Evolutionary conservation across 1,140 invertebrate species (phyloP), one percentile per base, ranked within the genome.

Genomic region (Helicorthomorpha holstii): DNA sequence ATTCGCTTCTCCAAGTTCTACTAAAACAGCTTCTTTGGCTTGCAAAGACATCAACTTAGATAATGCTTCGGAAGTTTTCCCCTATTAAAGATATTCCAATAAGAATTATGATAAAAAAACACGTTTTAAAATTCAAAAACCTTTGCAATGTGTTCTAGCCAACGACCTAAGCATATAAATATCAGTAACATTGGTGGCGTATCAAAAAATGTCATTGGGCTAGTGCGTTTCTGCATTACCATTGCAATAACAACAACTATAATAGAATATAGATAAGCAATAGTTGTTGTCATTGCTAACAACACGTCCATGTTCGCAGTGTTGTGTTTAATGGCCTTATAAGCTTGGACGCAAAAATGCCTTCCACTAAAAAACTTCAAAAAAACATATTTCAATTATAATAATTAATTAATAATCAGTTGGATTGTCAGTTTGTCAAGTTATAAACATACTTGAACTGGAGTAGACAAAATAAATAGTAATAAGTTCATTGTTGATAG

Each of bases 271-370:
- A 81, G 63, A 66, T 98, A 99, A 26, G 91, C 88, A 54, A 98
- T 93, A 7, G 86, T 92, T 0, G 95, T 98, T 1, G 96, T 93
- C 79, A 99, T 81, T 46, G 91, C 89, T 57, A 99, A 92, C 4
- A 99, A 73, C 1, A 99, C 93, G 65, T 99, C 96, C 96, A 99
- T 99, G 60, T 98, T 99, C 1, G 91, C 85, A 1, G 89, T 83
- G 21, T 81, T 70, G 65, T 98, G 92, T 56, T 80, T 81, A 0
- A 99, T 57, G 0, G 93, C 90, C 64, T 79, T 80, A 60, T 83
- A 93, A 0, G 94, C 92, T 68, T 95, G 89, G 23, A 87, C 75
- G 69, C 98, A 98, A 73, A 99, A 98, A 65, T 96, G 88, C 66
- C 83, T 82, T 14, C 94, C 96, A 43, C 93, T 80, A 64, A 97